These are phyloP conservation scores for Rhabdophis nuchalis DNA, from an alignment of 2,797 vertebrate species.

Conservation along the genomic window DNA sequence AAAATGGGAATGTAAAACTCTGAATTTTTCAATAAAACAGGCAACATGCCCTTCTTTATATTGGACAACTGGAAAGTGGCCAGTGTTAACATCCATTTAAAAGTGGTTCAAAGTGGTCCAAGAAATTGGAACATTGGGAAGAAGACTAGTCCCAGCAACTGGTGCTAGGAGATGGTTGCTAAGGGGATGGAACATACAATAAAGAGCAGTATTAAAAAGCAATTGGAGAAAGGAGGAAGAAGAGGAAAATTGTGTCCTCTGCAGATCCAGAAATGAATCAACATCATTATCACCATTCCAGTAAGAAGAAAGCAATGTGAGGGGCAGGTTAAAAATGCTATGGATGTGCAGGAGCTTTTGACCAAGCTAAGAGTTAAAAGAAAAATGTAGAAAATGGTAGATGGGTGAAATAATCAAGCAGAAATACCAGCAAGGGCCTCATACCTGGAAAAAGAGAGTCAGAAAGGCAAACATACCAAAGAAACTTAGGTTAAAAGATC, in stretches of 20 bases:
- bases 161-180: neutral
- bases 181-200: neutral
- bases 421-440: neutral
- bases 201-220: neutral
- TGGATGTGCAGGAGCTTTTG: neutral
- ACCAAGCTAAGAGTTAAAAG: neutral
- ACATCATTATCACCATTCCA: neutral
- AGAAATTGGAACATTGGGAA: neutral
- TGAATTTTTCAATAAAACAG: neutral
- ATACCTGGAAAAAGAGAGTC: neutral
- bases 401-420: neutral
- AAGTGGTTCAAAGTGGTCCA: neutral
- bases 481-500: neutral
- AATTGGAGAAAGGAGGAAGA: neutral
- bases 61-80: neutral
- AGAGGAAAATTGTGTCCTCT: neutral
- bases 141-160: neutral
- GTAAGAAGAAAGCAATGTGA: neutral
- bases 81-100: neutral
- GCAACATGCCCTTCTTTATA: neutral
- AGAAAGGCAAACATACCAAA: neutral
- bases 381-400: neutral
- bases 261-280: neutral
- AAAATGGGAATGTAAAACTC: neutral
- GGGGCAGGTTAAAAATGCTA: neutral